Conservation (phyloP, 2,888 invertebrate genomes). For the Phalangium opilio region DNA sequence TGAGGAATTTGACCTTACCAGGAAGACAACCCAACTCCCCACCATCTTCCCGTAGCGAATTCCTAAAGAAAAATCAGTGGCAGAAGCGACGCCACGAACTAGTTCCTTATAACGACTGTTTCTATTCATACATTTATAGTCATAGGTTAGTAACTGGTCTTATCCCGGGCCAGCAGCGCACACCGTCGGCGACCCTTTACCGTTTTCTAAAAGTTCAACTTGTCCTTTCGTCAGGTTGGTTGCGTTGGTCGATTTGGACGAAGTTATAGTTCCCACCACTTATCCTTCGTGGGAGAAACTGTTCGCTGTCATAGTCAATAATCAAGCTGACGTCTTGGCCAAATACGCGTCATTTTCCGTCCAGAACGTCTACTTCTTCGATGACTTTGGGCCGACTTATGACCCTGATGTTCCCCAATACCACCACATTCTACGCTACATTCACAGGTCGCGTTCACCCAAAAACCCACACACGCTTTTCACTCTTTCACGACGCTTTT, state of each 20-base stretch:
- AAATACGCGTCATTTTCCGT: conserved; percentile 42
- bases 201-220: too few relatives aligned
- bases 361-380: conserved; percentile 48
- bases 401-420: conserved; percentile 15
- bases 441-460: conserved; percentile 22
- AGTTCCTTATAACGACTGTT: conserved; percentile 89
- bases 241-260: conserved; percentile 82
- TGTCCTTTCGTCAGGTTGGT: conserved; percentile 40
- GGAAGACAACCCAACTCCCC: conserved; percentile 81
- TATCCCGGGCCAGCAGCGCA: too few relatives aligned
- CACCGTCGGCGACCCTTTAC: too few relatives aligned
- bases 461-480: too few relatives aligned
- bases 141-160: conserved; percentile 42
- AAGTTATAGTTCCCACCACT: conserved; percentile 61
- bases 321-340: conserved; percentile 29
- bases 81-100: conserved; percentile 89
- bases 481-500: too few relatives aligned
- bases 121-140: conserved; percentile 77
- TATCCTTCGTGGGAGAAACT: conserved; percentile 49
- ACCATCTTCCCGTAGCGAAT: conserved; percentile 25
- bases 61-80: conserved; percentile 79
- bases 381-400: conserved; percentile 21
- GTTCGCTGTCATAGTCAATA: conserved; percentile 43
- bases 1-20: conserved; percentile 66
- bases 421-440: conserved; percentile 36